Evolutionary conservation across 2,888 invertebrate genomes (phyloP).

Genomic region (Aleiodes testaceus): DNA sequence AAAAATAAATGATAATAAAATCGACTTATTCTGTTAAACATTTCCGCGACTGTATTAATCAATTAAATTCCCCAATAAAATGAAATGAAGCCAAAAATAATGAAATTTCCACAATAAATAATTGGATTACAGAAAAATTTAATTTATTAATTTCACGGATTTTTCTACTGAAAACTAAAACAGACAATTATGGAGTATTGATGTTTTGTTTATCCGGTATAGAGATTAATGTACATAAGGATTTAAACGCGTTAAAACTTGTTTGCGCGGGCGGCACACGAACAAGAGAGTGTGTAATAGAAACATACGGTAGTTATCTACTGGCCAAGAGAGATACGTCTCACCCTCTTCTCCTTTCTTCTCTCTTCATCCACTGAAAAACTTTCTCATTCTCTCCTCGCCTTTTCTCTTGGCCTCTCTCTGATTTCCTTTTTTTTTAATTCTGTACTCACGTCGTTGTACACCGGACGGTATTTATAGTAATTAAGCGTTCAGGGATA

Average conservation of each 20-base stretch:
- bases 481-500: slow-evolving; percentile 42
- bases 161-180: not conserved
- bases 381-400: slow-evolving; percentile 17
- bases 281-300: slow-evolving; percentile 34
- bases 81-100: too few relatives aligned
- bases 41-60: too few relatives aligned
- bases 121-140: too few relatives aligned
- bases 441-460: slow-evolving; percentile 7
- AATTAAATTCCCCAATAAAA: too few relatives aligned
- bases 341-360: slow-evolving; percentile 13
- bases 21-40: too few relatives aligned
- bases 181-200: slow-evolving; percentile 16
- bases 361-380: not conserved
- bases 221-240: slow-evolving; percentile 29
- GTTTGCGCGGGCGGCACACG: slow-evolving; percentile 32
- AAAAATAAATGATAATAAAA: too few relatives aligned
- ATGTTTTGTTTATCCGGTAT: slow-evolving; percentile 22
- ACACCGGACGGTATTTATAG: slow-evolving; percentile 38
- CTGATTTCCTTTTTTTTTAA: not conserved
- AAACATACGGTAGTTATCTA: slow-evolving; percentile 32
- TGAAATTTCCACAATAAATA: too few relatives aligned
- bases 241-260: slow-evolving; percentile 30
- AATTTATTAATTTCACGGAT: too few relatives aligned
- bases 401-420: slow-evolving; percentile 36
- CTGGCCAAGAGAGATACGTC: slow-evolving; percentile 20